Evolutionary conservation across 2,888 invertebrate genomes (phyloP).

Genomic region (Hipparchia semele): DNA sequence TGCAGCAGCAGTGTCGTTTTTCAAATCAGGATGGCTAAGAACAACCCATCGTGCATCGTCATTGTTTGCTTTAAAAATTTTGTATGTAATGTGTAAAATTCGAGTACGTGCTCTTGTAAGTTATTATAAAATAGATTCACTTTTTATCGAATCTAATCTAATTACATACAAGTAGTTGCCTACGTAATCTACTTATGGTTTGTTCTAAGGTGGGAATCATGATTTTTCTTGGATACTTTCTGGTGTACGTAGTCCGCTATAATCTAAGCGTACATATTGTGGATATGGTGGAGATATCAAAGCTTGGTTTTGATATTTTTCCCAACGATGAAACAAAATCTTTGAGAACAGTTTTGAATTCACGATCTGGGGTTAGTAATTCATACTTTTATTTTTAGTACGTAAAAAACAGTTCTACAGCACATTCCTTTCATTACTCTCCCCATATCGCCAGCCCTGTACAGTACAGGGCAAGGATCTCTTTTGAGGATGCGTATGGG

Average conservation of each 20-base stretch:
- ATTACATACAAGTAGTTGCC: too few species aligned
- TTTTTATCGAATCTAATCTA: neutral
- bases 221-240: conserved; percentile 83
- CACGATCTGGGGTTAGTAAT: conserved; percentile 40
- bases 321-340: conserved; percentile 29
- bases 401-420: too few species aligned
- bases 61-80: conserved; percentile 38
- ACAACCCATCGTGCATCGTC: neutral
- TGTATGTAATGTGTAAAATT: conserved; percentile 60
- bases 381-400: neutral
- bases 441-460: too few species aligned
- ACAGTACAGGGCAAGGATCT: too few species aligned
- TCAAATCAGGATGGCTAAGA: conserved; percentile 37
- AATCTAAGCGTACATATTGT: conserved; percentile 76
- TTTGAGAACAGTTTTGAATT: conserved; percentile 30
- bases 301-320: conserved; percentile 27
- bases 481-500: too few species aligned
- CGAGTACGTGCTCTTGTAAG: conserved; percentile 71
- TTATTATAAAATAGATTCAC: conserved; percentile 28
- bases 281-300: conserved; percentile 63
- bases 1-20: neutral
- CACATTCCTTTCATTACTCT: too few species aligned
- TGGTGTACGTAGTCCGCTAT: conserved; percentile 66
- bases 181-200: conserved; percentile 2
- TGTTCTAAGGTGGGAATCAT: conserved; percentile 75